A percentile compares a stretch with the other conserved stretches of the same genome.
Evolutionary conservation across 2,797 vertebrate species (phyloP).

Genomic region (Onychomys torridus): DNA sequence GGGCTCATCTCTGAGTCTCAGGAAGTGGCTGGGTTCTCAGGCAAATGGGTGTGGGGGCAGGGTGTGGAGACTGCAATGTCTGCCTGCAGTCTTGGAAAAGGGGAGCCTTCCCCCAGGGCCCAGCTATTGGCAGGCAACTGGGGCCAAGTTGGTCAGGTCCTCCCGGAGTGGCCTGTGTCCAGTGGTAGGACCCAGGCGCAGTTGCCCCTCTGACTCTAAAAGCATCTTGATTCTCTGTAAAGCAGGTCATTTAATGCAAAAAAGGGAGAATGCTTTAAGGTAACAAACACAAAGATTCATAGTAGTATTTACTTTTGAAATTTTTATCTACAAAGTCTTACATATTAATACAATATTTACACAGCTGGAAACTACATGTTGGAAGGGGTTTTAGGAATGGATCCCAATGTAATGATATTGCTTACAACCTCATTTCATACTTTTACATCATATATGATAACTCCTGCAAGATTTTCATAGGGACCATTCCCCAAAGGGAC

Average conservation of each 20-base stretch:
- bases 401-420: neutral
- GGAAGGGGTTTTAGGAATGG: neutral
- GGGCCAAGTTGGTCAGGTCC: too few species aligned
- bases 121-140: too few species aligned
- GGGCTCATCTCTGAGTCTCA: too few species aligned
- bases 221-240: neutral
- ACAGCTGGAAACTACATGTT: neutral
- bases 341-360: neutral
- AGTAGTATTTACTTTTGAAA: neutral
- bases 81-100: too few species aligned
- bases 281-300: neutral
- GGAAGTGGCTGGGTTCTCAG: too few species aligned
- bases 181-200: too few species aligned
- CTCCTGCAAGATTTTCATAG: neutral
- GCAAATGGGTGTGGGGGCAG: too few species aligned
- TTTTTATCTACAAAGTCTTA: neutral
- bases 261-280: neutral
- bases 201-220: too few species aligned
- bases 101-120: too few species aligned
- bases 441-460: neutral
- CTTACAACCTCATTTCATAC: neutral
- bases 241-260: neutral
- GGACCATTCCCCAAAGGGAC: neutral
- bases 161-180: too few species aligned
- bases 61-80: too few species aligned